Conservation (phyloP, 2,888 invertebrate species). For the Acholoe squamosa region DNA sequence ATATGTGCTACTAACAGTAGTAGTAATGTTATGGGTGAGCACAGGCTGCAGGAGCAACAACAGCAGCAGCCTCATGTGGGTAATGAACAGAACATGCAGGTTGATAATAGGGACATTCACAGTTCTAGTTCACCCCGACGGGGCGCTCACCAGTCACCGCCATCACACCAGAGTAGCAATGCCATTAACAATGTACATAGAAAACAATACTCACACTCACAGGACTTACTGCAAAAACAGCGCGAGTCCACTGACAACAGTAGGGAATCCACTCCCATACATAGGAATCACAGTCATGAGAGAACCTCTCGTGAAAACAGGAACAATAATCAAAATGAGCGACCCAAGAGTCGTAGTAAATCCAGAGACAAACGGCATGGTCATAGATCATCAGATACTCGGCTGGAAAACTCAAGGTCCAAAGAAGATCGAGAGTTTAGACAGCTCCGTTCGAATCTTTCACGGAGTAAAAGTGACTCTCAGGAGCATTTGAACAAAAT, state of each 20-base stretch:
- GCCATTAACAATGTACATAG: slow-evolving; percentile 22
- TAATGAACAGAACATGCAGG: not conserved
- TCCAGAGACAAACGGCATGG: slow-evolving; percentile 61
- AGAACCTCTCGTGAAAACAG: slow-evolving; percentile 38
- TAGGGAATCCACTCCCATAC: not conserved
- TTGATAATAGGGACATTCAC: slow-evolving; percentile 48
- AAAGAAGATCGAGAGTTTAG: slow-evolving; percentile 56
- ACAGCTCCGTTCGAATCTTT: slow-evolving; percentile 36
- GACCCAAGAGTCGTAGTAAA: slow-evolving; percentile 41
- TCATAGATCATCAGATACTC: slow-evolving; percentile 67
- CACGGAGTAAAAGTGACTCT: slow-evolving; percentile 69
- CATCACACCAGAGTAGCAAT: not conserved
- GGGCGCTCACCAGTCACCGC: not conserved
- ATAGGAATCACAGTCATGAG: slow-evolving; percentile 52
- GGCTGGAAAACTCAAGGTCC: slow-evolving; percentile 50
- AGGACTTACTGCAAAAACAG: not conserved
- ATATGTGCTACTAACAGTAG: not conserved
- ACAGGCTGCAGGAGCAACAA: not conserved
- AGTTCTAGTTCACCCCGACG: not conserved
- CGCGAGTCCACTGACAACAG: not conserved
- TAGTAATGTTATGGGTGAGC: not conserved
- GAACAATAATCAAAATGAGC: slow-evolving; percentile 60
- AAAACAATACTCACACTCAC: slow-evolving; percentile 46
- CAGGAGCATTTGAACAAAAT: slow-evolving; percentile 66
- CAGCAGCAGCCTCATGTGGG: not conserved